Evolutionary conservation across 2,888 invertebrate genomes (phyloP), one percentile per base, ranked within the genome.

Genomic region (Hypena proboscidalis): DNA sequence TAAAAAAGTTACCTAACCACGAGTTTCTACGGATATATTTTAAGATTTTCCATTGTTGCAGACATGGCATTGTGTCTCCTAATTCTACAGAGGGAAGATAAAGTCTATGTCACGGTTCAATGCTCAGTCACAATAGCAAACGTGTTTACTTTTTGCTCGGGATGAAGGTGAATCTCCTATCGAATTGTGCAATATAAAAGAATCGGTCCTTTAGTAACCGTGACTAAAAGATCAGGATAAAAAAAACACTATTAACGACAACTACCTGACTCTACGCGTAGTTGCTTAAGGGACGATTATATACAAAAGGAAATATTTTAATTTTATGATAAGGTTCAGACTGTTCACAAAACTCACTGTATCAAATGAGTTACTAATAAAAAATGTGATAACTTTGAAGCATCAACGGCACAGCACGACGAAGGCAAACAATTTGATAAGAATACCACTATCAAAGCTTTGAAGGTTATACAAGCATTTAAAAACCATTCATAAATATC

Each of bases 101-200:
- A 83, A 81, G 83, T 82, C 83, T 80, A 78, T 74, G 72, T 67
- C 75, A 80, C 66, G 85, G 85, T 88, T 89, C 86, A 86, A 83
- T 85, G 87, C 84, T 77, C 74, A 74, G 59, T 62, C 74, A 89
- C 83, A 89, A 87, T 81, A 67, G 80, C 70, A 61, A 73, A 81
- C 74, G 75, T 83, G 83, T 85, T 89, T 86, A 77, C 83, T 83
- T 88, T 89, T 89, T 85, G 83, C 83, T 78, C 73, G 70, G 74
- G 77, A 77, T 75, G 74, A 74, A 77, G 75, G 79, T 74, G 77
- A 77, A 77, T 74, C 77, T 77, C 75, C 71, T 78, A 85, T 83
- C 74, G 80, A 77, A 75, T 85, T 86, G 83, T 79, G 81, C 83
- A 86, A 88, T 70, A 86, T 88, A 89, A 90, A 84, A 76, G 77